These are phyloP conservation scores for Paratilapia polleni DNA, from an alignment of 2,113 vertebrate genomes.

Conservation along the genomic window DNA sequence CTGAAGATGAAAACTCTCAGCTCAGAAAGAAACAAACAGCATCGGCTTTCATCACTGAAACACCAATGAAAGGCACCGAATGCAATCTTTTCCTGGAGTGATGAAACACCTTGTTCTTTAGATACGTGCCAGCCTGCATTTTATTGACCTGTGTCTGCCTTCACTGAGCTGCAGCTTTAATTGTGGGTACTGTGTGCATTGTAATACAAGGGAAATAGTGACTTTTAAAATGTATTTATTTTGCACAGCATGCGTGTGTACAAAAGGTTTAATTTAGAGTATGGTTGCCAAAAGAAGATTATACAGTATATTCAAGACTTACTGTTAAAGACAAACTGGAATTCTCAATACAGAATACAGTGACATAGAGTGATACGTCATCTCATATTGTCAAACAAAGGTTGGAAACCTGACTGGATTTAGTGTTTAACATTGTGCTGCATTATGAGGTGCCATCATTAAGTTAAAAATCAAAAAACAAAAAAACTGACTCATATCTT, in stretches of 20 bases:
- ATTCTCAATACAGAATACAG: no score
- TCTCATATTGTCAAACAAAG: background rate
- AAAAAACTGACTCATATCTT: no score
- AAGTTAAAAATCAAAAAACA: no score
- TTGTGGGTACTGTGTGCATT: background rate
- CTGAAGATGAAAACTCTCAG: background rate
- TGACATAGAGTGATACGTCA: background rate
- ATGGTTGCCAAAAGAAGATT: background rate
- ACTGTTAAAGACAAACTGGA: background rate
- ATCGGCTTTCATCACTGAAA: background rate
- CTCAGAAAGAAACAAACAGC: background rate
- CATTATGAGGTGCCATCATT: background rate
- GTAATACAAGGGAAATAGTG: background rate
- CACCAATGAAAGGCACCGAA: background rate
- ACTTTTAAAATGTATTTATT: background rate
- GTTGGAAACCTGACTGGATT: background rate
- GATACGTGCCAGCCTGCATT: background rate
- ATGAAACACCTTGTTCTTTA: constrained; percentile 8
- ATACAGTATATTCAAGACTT: background rate
- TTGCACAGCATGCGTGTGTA: background rate
- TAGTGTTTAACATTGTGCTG: background rate
- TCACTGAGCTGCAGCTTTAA: background rate
- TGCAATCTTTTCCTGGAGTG: background rate
- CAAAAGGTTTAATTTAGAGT: background rate
- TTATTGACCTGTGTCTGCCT: background rate